Evolutionary conservation across 1,140 invertebrate species (phyloP).

Genomic region (Steinernema khuongi): DNA sequence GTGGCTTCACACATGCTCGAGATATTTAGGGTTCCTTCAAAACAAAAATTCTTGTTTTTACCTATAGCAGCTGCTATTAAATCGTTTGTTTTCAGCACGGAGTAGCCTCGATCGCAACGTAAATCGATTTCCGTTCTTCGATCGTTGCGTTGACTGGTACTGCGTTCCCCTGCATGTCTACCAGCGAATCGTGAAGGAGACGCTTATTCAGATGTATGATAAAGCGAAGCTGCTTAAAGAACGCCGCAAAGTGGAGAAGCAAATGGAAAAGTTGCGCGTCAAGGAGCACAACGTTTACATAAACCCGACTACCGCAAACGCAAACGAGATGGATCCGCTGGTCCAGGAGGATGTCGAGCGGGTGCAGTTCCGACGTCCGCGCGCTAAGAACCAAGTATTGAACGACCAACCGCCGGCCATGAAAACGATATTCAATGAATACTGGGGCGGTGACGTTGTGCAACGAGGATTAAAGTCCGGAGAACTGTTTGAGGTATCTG

Average conservation of each 20-base stretch:
- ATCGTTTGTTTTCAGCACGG: too few species aligned
- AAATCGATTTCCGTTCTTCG: neutral
- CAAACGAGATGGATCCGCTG: neutral
- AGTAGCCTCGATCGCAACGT: neutral
- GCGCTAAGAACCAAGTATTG: neutral
- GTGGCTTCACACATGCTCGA: too few species aligned
- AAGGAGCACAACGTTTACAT: too few species aligned
- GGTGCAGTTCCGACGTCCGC: neutral
- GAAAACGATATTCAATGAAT: neutral
- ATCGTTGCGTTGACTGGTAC: constrained; percentile 7
- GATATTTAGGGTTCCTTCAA: too few species aligned
- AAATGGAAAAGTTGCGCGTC: neutral
- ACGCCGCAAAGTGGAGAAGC: neutral
- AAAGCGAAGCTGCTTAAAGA: neutral
- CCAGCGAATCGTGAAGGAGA: neutral
- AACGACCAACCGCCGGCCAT: neutral
- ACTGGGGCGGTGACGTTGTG: neutral
- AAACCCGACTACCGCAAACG: neutral
- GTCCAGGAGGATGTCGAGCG: neutral
- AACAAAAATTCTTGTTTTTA: too few species aligned
- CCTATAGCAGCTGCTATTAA: neutral
- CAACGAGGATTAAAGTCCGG: neutral
- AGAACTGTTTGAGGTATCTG: neutral
- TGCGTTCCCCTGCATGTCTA: constrained; percentile 1
- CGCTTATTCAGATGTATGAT: neutral